A percentile compares a stretch with the other conserved stretches of the same genome.
phyloP scores from a whole-genome alignment of 1,140 invertebrate species.

The Neotoxoptera formosana region DNA sequence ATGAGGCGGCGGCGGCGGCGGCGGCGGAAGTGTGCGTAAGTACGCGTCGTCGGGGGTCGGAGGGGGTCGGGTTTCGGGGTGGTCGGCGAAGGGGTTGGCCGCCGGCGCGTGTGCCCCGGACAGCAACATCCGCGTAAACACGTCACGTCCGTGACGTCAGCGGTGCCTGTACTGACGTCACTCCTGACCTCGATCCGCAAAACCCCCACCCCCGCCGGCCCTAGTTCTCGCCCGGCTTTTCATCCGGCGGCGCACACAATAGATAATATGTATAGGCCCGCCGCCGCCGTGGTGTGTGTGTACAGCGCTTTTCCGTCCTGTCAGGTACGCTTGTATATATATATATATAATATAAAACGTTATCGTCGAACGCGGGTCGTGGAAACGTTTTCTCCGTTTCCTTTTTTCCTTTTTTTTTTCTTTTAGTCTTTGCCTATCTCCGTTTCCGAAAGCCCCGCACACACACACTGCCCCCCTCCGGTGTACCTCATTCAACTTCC shows the following conservation, averaged over 20 bases:
- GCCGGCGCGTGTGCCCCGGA: constrained; percentile 2
- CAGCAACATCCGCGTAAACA: constrained; percentile 24
- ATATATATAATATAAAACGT: background rate
- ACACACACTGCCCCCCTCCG: no score
- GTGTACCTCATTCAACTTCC: no score
- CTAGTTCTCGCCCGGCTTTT: background rate
- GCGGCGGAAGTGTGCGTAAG: background rate
- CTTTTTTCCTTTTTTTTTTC: background rate
- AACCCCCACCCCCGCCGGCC: background rate
- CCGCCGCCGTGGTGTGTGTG: background rate
- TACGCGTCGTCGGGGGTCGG: background rate
- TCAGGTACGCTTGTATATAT: background rate
- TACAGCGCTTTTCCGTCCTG: background rate
- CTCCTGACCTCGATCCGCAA: constrained; percentile 38
- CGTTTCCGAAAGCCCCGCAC: background rate
- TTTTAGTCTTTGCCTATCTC: background rate
- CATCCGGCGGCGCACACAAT: background rate
- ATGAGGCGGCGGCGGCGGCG: constrained; percentile 6
- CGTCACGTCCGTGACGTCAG: constrained; percentile 55
- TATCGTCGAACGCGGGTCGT: constrained; percentile 3
- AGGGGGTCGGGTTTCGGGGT: no score
- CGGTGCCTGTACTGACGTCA: constrained; percentile 45
- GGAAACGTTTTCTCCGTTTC: constrained; percentile 28
- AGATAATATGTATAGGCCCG: background rate
- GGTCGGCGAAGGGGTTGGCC: background rate